Conservation (phyloP, 2,113 vertebrate genomes). For the Diadophis punctatus region DNA sequence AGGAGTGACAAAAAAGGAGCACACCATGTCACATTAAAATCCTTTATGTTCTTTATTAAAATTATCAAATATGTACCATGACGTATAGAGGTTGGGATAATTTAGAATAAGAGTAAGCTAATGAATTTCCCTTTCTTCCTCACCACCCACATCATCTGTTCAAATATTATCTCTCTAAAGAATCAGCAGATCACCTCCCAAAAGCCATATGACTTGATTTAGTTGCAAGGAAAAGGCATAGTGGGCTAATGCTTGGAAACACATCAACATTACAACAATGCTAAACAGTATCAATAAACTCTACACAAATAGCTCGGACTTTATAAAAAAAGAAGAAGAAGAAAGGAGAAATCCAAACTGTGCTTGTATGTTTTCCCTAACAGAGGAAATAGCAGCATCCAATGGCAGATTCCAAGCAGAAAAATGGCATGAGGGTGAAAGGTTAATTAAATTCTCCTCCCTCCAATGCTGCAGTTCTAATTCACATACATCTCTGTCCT, state of each 20-base stretch:
- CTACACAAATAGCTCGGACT: not conserved
- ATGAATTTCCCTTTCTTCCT: not conserved
- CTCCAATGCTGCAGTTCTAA: not conserved
- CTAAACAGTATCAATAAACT: not conserved
- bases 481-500: not conserved
- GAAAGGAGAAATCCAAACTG: not conserved
- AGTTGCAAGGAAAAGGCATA: not conserved
- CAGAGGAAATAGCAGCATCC: not conserved
- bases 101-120: not conserved
- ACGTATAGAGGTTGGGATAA: not conserved
- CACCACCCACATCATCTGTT: not conserved
- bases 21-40: not conserved
- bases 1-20: not conserved
- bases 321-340: not conserved
- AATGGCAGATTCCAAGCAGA: not conserved
- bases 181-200: not conserved
- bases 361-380: not conserved
- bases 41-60: not conserved
- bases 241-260: not conserved
- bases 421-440: not conserved
- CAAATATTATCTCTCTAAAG: not conserved
- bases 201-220: not conserved
- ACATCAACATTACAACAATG: not conserved
- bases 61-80: not conserved
- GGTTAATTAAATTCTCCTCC: not conserved